Base-by-base conservation (phyloP, 2,797 vertebrate genomes). In the Protonibea diacanthus region DNA sequence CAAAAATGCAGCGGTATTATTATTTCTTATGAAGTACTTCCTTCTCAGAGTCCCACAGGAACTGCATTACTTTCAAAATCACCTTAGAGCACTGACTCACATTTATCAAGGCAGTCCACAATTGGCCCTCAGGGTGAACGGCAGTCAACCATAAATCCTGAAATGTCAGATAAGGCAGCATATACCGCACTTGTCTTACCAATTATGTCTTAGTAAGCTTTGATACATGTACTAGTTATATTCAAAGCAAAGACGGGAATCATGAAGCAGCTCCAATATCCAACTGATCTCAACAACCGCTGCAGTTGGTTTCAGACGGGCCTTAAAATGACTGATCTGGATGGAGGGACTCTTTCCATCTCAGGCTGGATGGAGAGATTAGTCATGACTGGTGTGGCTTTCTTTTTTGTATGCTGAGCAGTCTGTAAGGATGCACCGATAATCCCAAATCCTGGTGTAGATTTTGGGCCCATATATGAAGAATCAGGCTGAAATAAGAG, bases 61-160 rank as follows among this genome's bases (percentile, higher is more conserved):
- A 69, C 45, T 23, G 25, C 76, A 73, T 85, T 80, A 75, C 76
- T 75, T 75, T 88, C 71, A 82, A 80, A 76, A 89, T 79, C 73
- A 85, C 81, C 85, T 69, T 21, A 77, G 66, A 81, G 38, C 75
- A 21, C 78, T 47, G 53, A 65, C 74, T 86, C 59, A 67, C 81
- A 86, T 90, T 92, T 80, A 88, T 91, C 90, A 89, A 80, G 67
- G 69, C 48, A 5, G 70, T 67, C 57, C 77, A 80, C 76, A 88
- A 90, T 84, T 88, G 86, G 89, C 73, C 89, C 81, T 38, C 65
- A 58, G 90, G 82, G 82, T 80, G 78, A 85, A 77, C 40, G 4
- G 82, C 81, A 88, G 86, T 87, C 83, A 82, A 80, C 79, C 78
- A 87, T 90, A 81, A 87, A 88, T 90, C 84, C 76, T 73, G 49